Conservation (phyloP, 1,140 invertebrate species). For the Meloidogyne hapla region DNA sequence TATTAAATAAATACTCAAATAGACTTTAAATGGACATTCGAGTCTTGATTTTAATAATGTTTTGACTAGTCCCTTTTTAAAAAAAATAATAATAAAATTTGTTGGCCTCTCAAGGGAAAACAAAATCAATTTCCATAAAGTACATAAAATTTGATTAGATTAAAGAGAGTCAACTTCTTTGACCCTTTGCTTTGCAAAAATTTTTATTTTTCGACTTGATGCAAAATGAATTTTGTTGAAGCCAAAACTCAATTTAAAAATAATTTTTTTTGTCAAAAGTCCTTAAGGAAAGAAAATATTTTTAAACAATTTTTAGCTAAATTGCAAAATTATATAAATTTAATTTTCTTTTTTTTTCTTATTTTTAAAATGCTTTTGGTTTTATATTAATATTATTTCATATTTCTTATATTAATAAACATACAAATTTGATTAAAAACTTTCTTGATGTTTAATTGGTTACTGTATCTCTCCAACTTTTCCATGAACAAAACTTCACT, state of each 20-base stretch:
- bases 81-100: background rate
- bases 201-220: background rate
- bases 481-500: no score
- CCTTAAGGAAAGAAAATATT: background rate
- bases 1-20: background rate
- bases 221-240: background rate
- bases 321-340: background rate
- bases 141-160: background rate
- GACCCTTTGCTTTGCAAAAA: constrained; percentile 12
- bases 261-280: background rate
- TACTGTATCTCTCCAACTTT: no score
- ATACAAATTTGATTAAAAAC: no score
- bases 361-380: no score
- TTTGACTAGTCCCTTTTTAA: background rate
- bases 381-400: no score
- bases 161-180: background rate
- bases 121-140: constrained; percentile 6
- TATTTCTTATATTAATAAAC: no score
- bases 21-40: background rate
- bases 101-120: background rate
- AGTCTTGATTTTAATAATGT: no score
- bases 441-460: no score
- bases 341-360: background rate
- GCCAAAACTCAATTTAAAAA: background rate
- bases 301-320: background rate